Percentiles rank a stretch among this genome's conserved stretches.
Evolutionary conservation across 2,888 invertebrate genomes (phyloP).

Genomic region (Limnephilus auricula): DNA sequence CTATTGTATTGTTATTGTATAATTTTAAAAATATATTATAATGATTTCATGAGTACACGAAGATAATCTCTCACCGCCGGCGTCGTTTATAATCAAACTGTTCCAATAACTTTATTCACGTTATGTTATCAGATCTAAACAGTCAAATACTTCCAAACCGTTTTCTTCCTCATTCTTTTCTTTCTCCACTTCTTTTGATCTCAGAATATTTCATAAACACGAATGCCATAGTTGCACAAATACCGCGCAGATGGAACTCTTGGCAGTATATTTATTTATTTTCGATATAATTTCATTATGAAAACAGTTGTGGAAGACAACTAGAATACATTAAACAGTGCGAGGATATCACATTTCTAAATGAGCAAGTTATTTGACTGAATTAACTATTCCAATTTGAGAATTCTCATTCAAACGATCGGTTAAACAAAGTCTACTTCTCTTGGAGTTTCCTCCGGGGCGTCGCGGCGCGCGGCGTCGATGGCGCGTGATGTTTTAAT

Average conservation of each 20-base stretch:
- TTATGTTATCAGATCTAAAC: no score
- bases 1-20: no score
- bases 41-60: no score
- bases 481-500: constrained; percentile 43
- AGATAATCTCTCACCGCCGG: no score
- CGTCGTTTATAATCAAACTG: no score
- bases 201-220: no score
- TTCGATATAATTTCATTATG: not conserved
- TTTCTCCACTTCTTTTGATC: no score
- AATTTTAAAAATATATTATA: no score
- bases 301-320: not conserved
- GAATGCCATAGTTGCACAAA: no score
- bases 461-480: constrained; percentile 18
- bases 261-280: not conserved
- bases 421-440: not conserved
- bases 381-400: not conserved
- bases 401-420: not conserved
- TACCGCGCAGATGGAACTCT: not conserved
- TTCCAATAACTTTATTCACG: no score
- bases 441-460: constrained; percentile 72
- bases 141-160: no score
- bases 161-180: no score
- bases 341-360: not conserved
- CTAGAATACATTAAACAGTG: not conserved
- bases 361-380: not conserved